A percentile compares a stretch with the other conserved stretches of the same genome.
Evolutionary conservation across 2,797 vertebrate species (phyloP).

Genomic region (Enteromius fasciolatus): DNA sequence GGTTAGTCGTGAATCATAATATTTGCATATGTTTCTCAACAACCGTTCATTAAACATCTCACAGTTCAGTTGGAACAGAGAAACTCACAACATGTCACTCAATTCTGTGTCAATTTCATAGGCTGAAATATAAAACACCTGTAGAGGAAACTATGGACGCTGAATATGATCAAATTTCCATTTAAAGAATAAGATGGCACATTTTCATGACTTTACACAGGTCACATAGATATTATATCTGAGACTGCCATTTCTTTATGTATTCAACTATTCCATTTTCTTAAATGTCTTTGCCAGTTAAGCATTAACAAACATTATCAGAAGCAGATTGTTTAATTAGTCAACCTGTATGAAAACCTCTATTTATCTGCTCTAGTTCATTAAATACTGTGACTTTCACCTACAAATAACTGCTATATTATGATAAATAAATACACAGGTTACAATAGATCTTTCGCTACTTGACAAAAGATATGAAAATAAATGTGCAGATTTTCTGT

Average conservation of each 20-base stretch:
- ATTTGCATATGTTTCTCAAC: conserved; percentile 19
- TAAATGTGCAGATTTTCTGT: background rate
- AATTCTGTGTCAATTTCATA: background rate
- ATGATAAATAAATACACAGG: no score
- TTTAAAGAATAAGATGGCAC: background rate
- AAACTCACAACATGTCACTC: background rate
- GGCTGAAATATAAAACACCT: background rate
- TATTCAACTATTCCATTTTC: background rate
- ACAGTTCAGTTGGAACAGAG: background rate
- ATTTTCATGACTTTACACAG: background rate
- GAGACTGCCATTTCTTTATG: background rate
- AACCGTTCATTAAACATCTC: conserved; percentile 21
- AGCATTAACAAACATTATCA: background rate
- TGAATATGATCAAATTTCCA: background rate
- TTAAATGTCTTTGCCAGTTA: background rate
- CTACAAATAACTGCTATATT: background rate
- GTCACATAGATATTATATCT: background rate
- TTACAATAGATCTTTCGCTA: background rate
- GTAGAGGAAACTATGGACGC: background rate
- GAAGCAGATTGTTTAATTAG: background rate
- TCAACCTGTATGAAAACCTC: background rate
- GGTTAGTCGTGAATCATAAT: background rate
- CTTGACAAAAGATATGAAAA: background rate
- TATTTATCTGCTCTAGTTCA: background rate
- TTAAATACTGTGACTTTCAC: background rate